These are phyloP conservation scores for Harpalus rufipes DNA, from an alignment of 2,888 invertebrate species.

Conservation along the genomic window DNA sequence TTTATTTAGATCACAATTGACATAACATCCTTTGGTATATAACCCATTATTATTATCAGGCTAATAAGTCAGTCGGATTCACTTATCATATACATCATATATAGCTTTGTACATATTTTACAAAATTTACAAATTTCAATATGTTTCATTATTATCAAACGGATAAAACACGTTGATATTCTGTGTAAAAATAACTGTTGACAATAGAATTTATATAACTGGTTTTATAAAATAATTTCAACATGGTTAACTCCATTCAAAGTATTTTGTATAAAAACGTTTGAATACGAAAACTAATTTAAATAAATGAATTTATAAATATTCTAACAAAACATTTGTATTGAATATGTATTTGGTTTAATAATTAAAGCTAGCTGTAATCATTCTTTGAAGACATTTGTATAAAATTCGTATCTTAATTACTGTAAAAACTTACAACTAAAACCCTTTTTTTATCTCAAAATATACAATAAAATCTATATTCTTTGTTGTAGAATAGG, in stretches of 20 bases:
- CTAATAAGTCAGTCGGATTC: constrained; percentile 65
- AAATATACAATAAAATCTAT: constrained; percentile 46
- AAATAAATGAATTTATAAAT: constrained; percentile 27
- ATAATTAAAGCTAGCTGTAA: constrained; percentile 39
- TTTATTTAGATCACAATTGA: constrained; percentile 66
- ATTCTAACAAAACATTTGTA: too few species aligned
- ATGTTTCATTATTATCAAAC: constrained; percentile 52
- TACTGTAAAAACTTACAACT: constrained; percentile 45
- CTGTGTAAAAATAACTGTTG: constrained; percentile 31
- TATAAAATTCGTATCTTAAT: constrained; percentile 48
- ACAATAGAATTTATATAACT: background rate
- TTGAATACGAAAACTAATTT: background rate
- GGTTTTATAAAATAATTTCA: constrained; percentile 34
- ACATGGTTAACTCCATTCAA: constrained; percentile 4
- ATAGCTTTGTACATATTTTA: constrained; percentile 63
- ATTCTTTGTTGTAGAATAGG: constrained; percentile 2
- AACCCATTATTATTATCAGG: constrained; percentile 64
- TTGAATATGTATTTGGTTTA: constrained; percentile 46
- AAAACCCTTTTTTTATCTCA: constrained; percentile 43
- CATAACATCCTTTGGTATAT: constrained; percentile 67
- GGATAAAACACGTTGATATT: background rate
- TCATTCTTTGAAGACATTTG: constrained; percentile 36
- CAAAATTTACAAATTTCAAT: constrained; percentile 62
- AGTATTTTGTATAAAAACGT: constrained; percentile 1
- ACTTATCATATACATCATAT: constrained; percentile 62